Conservation (phyloP, 2,888 invertebrate genomes). For the Eueremaeus valkanovi region DNA sequence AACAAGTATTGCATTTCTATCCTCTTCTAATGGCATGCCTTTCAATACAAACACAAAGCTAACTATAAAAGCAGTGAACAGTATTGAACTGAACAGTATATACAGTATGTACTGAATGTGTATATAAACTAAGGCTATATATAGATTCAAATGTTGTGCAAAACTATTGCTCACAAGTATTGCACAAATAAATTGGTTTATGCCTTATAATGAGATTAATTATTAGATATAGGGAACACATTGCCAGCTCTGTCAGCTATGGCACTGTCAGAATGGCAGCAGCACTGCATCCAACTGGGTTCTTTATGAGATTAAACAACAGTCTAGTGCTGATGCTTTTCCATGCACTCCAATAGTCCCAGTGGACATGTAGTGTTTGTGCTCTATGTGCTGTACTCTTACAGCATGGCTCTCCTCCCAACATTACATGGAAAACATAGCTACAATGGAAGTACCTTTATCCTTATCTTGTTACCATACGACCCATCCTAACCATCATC, state of each 20-base stretch:
- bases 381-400: too few relatives aligned
- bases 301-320: conserved; percentile 27
- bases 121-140: conserved; percentile 5
- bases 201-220: conserved; percentile 33
- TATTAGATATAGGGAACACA: conserved; percentile 32
- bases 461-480: conserved; percentile 22
- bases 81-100: not conserved
- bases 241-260: not conserved
- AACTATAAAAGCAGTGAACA: conserved; percentile 27
- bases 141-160: conserved; percentile 28
- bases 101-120: too few relatives aligned
- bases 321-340: conserved; percentile 16
- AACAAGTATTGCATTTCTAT: conserved; percentile 25
- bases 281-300: conserved; percentile 18
- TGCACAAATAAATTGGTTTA: conserved; percentile 31
- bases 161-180: conserved; percentile 13
- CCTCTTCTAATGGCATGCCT: conserved; percentile 31
- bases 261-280: not conserved
- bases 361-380: not conserved
- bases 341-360: conserved; percentile 20
- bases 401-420: conserved; percentile 34
- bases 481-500: conserved; percentile 13
- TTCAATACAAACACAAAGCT: conserved; percentile 32
- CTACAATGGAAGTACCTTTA: conserved; percentile 29
- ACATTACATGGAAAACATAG: conserved; percentile 17